phyloP scores from a whole-genome alignment of 2,797 vertebrate species.

The Anas acuta region DNA sequence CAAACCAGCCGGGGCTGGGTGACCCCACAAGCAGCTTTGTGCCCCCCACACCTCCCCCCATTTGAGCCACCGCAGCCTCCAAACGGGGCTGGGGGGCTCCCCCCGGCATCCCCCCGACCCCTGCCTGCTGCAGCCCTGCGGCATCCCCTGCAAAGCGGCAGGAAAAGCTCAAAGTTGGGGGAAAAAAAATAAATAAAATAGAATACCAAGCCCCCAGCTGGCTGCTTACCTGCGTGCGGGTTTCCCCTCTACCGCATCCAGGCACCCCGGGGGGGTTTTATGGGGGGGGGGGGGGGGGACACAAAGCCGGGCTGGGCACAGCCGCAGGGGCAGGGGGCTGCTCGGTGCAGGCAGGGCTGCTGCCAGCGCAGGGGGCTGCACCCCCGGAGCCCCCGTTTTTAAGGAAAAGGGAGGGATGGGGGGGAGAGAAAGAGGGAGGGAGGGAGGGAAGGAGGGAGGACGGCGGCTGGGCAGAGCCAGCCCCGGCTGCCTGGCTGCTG shows the following conservation, averaged over 20 bases:
- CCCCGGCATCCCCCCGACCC: neutral
- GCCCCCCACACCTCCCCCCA: neutral
- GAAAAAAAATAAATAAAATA: neutral
- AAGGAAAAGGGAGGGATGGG: slow-evolving; percentile 51
- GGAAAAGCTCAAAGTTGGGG: neutral
- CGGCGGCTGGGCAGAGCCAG: slow-evolving; percentile 55
- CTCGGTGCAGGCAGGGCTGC: slow-evolving; percentile 8
- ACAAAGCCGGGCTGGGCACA: neutral
- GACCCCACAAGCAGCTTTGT: neutral
- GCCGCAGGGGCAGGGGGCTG: neutral
- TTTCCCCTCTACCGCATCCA: slow-evolving; percentile 18
- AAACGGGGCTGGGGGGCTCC: no score
- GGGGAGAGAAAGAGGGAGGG: neutral
- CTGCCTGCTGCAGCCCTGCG: neutral
- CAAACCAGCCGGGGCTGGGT: neutral
- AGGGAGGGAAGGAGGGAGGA: neutral
- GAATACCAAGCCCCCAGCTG: no score
- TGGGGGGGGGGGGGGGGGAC: neutral
- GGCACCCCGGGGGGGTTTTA: neutral
- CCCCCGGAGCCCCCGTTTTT: slow-evolving; percentile 36
- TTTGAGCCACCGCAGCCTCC: neutral
- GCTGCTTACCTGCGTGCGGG: slow-evolving; percentile 21
- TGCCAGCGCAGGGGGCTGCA: slow-evolving; percentile 38
- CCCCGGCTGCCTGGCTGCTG: slow-evolving; percentile 39
- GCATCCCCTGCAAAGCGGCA: neutral